Evolutionary conservation across 2,888 invertebrate genomes (phyloP).

Genomic region (Capitulum mitella): DNA sequence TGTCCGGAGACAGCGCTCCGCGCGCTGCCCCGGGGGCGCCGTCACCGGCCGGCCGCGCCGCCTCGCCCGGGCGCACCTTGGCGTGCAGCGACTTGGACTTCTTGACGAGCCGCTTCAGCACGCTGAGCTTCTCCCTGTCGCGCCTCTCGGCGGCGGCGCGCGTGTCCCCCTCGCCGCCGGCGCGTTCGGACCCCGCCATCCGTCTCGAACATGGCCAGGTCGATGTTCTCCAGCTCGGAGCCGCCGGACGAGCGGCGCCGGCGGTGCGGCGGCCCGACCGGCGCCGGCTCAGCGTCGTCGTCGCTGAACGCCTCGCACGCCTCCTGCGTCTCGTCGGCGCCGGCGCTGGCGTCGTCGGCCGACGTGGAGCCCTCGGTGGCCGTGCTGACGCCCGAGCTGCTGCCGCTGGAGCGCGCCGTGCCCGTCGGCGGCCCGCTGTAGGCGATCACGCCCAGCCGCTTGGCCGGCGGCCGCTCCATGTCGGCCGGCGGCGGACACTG

Average conservation of each 20-base stretch:
- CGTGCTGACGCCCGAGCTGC: conserved; percentile 18
- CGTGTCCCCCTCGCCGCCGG: not conserved
- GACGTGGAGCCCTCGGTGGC: conserved; percentile 10
- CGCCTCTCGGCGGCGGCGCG: not conserved
- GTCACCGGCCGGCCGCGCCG: not conserved
- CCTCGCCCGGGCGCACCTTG: not conserved
- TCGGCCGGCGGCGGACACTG: not conserved
- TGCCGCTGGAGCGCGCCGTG: not conserved
- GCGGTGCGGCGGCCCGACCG: not conserved
- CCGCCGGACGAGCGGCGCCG: not conserved
- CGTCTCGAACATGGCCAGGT: conserved; percentile 15
- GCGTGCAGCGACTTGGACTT: conserved; percentile 19
- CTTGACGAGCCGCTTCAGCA: not conserved
- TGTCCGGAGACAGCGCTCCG: too few relatives aligned
- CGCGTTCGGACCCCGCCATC: not conserved
- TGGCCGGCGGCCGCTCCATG: not conserved
- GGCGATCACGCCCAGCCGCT: not conserved
- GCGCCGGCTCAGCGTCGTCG: too few relatives aligned
- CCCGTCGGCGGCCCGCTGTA: not conserved
- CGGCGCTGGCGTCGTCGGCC: conserved; percentile 17
- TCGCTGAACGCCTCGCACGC: not conserved
- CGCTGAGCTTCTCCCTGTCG: not conserved
- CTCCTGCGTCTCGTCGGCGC: not conserved
- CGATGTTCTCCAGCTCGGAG: not conserved
- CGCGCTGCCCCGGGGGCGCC: too few relatives aligned